Conservation (phyloP, 2,888 invertebrate species). For the Mythimna pallens region DNA sequence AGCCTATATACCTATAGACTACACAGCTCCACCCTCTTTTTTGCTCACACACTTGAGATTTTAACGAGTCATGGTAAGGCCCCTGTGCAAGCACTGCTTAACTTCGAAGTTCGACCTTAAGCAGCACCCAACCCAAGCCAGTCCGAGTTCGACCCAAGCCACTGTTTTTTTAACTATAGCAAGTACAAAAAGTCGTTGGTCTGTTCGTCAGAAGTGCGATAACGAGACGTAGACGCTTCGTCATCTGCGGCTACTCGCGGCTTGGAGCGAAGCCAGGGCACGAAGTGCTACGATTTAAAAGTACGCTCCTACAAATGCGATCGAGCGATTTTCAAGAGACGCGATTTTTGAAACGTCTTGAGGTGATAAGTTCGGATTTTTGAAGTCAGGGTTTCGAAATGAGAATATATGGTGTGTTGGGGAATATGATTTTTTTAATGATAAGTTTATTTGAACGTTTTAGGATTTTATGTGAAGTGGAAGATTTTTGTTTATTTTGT, state of each 20-base stretch:
- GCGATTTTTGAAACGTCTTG: slow-evolving; percentile 30
- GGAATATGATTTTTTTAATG: neutral
- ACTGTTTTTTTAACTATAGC: neutral
- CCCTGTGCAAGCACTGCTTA: too few species aligned
- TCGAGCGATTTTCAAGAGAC: slow-evolving; percentile 22
- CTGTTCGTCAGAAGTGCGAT: slow-evolving; percentile 70
- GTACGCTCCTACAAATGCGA: slow-evolving; percentile 55
- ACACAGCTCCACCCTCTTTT: too few species aligned
- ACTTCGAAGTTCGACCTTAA: too few species aligned
- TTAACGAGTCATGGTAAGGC: too few species aligned
- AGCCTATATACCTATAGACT: too few species aligned
- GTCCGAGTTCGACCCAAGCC: too few species aligned
- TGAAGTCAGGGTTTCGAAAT: neutral
- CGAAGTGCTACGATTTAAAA: slow-evolving; percentile 72
- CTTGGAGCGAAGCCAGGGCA: slow-evolving; percentile 84
- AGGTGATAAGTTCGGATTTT: slow-evolving; percentile 13
- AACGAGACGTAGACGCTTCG: slow-evolving; percentile 80
- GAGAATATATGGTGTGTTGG: neutral
- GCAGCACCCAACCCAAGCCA: too few species aligned
- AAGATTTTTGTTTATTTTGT: slow-evolving; percentile 6
- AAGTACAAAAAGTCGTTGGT: slow-evolving; percentile 61
- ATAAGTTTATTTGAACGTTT: neutral
- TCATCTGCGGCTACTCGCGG: slow-evolving; percentile 86
- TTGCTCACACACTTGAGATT: too few species aligned
- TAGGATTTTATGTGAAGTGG: neutral